Evolutionary conservation across 1,140 invertebrate genomes (phyloP).

Genomic region (Trialeurodes vaporariorum): DNA sequence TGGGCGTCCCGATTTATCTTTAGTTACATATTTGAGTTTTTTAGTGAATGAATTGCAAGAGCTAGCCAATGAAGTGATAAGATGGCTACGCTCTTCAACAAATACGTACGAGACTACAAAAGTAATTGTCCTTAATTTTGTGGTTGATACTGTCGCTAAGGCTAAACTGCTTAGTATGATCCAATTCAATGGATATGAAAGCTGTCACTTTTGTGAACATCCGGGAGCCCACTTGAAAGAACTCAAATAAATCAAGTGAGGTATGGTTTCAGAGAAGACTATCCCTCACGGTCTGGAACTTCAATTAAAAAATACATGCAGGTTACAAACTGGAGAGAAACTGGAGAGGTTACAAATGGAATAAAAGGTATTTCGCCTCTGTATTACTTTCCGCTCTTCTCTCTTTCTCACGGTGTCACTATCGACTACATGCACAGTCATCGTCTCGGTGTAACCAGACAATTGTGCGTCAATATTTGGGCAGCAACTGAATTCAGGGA

Average conservation of each 20-base stretch:
- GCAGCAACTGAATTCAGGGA: background rate
- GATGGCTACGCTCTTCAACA: background rate
- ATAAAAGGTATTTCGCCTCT: background rate
- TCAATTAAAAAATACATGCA: background rate
- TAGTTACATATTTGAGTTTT: background rate
- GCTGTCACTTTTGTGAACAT: background rate
- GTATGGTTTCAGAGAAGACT: background rate
- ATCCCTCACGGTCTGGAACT: background rate
- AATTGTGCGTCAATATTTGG: background rate
- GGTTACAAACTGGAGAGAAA: background rate
- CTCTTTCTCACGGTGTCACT: background rate
- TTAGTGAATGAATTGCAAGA: background rate
- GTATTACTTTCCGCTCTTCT: background rate
- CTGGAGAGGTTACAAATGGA: background rate
- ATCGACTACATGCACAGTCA: background rate
- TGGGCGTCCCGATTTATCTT: background rate
- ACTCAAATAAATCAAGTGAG: background rate
- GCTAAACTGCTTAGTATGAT: background rate
- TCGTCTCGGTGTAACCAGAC: background rate
- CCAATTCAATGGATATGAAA: background rate
- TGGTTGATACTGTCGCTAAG: background rate
- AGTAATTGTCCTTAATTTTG: background rate
- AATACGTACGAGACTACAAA: background rate
- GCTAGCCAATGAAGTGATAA: background rate
- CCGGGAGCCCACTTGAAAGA: background rate